Evolutionary conservation across 2,888 invertebrate species (phyloP).

Genomic region (Meghimatium bilineatum): DNA sequence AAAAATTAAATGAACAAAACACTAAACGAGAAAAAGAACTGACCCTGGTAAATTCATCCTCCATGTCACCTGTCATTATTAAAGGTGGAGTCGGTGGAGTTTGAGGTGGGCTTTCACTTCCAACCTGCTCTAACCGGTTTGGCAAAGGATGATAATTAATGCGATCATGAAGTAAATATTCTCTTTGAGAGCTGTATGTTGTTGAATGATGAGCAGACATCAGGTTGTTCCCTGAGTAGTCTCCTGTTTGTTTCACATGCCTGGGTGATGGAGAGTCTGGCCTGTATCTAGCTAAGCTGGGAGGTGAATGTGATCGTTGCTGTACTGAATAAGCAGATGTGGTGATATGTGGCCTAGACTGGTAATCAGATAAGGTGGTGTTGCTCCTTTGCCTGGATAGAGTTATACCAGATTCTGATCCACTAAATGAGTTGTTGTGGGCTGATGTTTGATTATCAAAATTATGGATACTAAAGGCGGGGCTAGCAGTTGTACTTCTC

Average conservation of each 20-base stretch:
- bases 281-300: neutral
- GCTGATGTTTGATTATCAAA: slow-evolving; percentile 16
- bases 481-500: slow-evolving; percentile 25
- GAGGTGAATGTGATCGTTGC: slow-evolving; percentile 5
- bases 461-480: slow-evolving; percentile 27
- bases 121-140: slow-evolving; percentile 12
- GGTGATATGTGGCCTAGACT: slow-evolving; percentile 21
- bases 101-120: slow-evolving; percentile 37
- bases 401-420: neutral
- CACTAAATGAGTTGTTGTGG: slow-evolving; percentile 33
- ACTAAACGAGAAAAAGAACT: slow-evolving; percentile 54
- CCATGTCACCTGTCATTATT: slow-evolving; percentile 51
- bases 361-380: slow-evolving; percentile 23
- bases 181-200: slow-evolving; percentile 7
- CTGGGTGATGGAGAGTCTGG: slow-evolving; percentile 8
- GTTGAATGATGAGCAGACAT: slow-evolving; percentile 45
- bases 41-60: slow-evolving; percentile 74
- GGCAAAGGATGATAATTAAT: neutral
- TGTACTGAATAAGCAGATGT: slow-evolving; percentile 34
- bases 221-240: neutral
- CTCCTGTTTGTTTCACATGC: neutral
- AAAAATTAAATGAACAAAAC: neutral
- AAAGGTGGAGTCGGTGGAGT: slow-evolving; percentile 57
- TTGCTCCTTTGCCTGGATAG: slow-evolving; percentile 23
- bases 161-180: neutral